phyloP scores from a whole-genome alignment of 2,113 vertebrate species.

The Platysteira castanea region DNA sequence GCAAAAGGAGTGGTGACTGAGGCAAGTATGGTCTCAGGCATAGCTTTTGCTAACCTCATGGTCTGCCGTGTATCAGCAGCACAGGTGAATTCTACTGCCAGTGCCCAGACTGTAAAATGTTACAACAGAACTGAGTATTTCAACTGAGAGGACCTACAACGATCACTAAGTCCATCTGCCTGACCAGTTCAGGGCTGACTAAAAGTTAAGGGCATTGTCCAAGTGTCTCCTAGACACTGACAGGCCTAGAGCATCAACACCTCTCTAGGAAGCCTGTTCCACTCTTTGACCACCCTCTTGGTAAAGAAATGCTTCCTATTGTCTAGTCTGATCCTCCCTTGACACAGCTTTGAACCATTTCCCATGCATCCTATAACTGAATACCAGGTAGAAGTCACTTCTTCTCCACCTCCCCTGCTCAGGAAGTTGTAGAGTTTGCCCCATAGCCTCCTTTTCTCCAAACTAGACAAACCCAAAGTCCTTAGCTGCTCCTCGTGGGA shows the following conservation, averaged over 20 bases:
- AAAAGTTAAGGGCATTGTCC: background rate
- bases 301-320: background rate
- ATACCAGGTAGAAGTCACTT: background rate
- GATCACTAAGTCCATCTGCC: background rate
- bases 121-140: background rate
- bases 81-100: background rate
- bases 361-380: background rate
- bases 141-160: background rate
- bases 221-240: background rate
- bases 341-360: background rate
- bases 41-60: background rate
- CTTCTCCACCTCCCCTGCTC: background rate
- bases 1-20: background rate
- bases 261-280: background rate
- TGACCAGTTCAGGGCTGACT: background rate
- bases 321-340: background rate
- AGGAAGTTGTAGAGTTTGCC: background rate
- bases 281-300: background rate
- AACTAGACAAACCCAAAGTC: background rate
- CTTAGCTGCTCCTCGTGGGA: fast-evolving
- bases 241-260: background rate
- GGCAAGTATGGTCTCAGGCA: background rate
- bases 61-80: background rate
- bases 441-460: background rate
- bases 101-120: background rate